Percentiles rank a stretch among this genome's conserved stretches.
Conservation (phyloP, 2,888 invertebrate species). For the Apodemia mormo region DNA sequence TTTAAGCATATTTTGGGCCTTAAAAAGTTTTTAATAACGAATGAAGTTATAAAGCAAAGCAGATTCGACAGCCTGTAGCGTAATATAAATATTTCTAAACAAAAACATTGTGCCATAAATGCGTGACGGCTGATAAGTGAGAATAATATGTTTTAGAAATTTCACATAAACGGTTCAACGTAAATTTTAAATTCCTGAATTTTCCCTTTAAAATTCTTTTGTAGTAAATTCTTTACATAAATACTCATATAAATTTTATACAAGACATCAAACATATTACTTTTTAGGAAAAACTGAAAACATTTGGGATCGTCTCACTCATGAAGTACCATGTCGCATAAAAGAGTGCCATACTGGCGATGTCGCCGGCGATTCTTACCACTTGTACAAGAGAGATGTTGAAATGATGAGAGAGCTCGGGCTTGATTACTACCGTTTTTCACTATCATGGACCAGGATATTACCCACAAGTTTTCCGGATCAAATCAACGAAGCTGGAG, state of each 20-base stretch:
- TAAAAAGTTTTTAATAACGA: no score
- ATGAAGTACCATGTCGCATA: conserved; percentile 19
- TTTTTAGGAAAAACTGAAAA: background rate
- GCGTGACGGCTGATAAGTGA: background rate
- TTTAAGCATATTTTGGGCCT: no score
- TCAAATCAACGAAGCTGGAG: conserved; percentile 24
- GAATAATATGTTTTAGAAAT: background rate
- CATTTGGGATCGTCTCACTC: conserved; percentile 29
- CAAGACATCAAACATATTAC: background rate
- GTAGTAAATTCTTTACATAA: background rate
- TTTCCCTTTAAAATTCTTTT: no score
- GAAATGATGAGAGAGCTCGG: conserved; percentile 37
- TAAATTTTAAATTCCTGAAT: background rate
- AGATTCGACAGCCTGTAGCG: no score
- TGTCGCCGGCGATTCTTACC: conserved; percentile 77
- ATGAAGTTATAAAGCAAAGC: no score
- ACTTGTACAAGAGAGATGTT: conserved; percentile 53
- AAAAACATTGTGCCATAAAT: no score
- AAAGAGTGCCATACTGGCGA: conserved; percentile 23
- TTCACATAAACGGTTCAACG: background rate
- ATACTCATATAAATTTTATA: background rate
- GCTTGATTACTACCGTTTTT: conserved; percentile 80
- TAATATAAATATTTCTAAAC: no score
- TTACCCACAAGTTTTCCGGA: conserved; percentile 81
- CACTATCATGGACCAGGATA: conserved; percentile 84